Evolutionary conservation across 2,888 invertebrate genomes (phyloP).

Genomic region (Parnassius apollo): DNA sequence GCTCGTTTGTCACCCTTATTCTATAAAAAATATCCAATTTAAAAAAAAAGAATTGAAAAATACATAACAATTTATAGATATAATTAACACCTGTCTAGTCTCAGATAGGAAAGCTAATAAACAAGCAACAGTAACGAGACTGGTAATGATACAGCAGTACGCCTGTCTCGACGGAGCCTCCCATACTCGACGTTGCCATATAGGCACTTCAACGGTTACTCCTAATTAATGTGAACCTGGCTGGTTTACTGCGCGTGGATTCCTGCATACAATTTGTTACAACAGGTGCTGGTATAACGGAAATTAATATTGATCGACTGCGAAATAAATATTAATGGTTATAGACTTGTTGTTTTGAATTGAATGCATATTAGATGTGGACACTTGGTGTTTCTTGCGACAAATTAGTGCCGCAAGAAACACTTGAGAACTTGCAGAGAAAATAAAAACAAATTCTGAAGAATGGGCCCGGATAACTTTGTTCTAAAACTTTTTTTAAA

Average conservation of each 20-base stretch:
- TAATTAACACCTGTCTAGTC: constrained; percentile 14
- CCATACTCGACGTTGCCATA: constrained; percentile 26
- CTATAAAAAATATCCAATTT: neutral
- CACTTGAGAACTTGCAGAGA: too few relatives aligned
- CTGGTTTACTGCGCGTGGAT: constrained; percentile 25
- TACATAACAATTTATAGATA: constrained; percentile 4
- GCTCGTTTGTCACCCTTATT: too few relatives aligned
- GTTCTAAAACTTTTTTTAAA: too few relatives aligned
- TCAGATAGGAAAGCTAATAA: constrained; percentile 18
- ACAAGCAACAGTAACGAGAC: constrained; percentile 22
- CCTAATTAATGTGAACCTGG: constrained; percentile 34
- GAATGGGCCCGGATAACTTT: too few relatives aligned
- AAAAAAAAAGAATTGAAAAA: constrained; percentile 3
- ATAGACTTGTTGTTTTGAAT: constrained; percentile 13
- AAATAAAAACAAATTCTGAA: too few relatives aligned
- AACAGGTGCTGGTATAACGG: constrained; percentile 21
- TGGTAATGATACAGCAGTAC: constrained; percentile 21
- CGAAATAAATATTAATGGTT: constrained; percentile 23
- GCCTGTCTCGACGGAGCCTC: constrained; percentile 19
- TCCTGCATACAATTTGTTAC: constrained; percentile 25
- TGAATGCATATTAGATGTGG: constrained; percentile 14
- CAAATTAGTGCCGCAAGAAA: constrained; percentile 13
- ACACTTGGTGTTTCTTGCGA: constrained; percentile 11
- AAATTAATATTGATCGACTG: constrained; percentile 24
- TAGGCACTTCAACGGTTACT: constrained; percentile 34